Base-by-base conservation (phyloP, 1,140 invertebrate species). In the Cherax quadricarinatus region DNA sequence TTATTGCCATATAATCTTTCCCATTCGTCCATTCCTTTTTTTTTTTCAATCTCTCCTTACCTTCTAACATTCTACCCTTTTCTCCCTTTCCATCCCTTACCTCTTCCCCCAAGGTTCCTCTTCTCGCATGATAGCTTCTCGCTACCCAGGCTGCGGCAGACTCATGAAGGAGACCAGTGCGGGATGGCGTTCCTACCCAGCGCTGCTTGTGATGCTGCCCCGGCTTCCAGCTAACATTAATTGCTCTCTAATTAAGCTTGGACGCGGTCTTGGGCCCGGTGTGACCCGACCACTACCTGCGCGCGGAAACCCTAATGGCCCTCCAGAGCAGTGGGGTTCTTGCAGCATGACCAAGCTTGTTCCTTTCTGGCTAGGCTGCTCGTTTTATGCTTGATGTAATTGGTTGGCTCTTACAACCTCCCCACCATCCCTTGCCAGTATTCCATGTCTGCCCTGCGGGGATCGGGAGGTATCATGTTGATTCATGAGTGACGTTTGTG, bases 221-320 rank as follows among this genome's bases (percentile, higher is more conserved):
- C 79, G 49, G 51, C 88, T 81, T 60, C 78, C 48, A 24, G 62
- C 51, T 66, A 89, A 89, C 88, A 89, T 89, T 89, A 89, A 89
- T 89, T 89, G 60, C 88, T 51, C 88, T 89, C 88, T 89, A 89
- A 89, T 89, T 89, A 89, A 89, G 88, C 88, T 48, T 60, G 41
- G 88, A 89, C 88, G 88, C 79, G 88, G 24, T 89, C 79, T 62
- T 53, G 30, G 81, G 51, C 53, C 78, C 57, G 57, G 70, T 89
- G 62, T 70, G 60, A 89, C 70, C 79, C 62, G n/a, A 10, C 57
- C 79, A 89, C 60, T 66, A 66, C 62, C 62, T 89, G 57, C 88
- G 66, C 78, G 86, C 75, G 70, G 86, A 87, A 87, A 87, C 86
- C 73, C 48, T 87, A 87, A 87, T 87, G 53, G 73, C 18, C 48